Conservation (phyloP, 2,888 invertebrate species). For the Odontocolon sp. region DNA sequence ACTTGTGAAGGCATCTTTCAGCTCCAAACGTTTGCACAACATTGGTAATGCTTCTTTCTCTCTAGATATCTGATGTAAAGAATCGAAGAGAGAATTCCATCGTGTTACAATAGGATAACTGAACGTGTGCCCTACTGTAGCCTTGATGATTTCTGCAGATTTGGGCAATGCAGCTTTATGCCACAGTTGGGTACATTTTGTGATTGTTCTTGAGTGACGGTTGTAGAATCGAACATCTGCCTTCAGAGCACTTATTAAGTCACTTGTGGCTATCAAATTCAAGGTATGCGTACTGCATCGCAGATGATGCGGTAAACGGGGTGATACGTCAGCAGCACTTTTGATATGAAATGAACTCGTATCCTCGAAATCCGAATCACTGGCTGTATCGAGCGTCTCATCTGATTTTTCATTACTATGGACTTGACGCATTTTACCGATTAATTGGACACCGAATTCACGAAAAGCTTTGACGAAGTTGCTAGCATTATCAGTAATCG, state of each 20-base stretch:
- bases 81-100: constrained; percentile 44
- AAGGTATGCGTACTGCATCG: constrained; percentile 41
- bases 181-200: constrained; percentile 35
- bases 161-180: constrained; percentile 30
- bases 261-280: constrained; percentile 27
- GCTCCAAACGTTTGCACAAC: constrained; percentile 18
- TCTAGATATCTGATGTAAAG: constrained; percentile 1
- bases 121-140: constrained; percentile 23
- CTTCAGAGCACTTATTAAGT: constrained; percentile 24
- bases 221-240: not conserved
- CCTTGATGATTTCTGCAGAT: constrained; percentile 35
- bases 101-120: constrained; percentile 31
- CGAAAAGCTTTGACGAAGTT: constrained; percentile 38
- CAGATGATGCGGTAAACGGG: constrained; percentile 23
- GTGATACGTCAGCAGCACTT: not conserved
- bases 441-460: constrained; percentile 15
- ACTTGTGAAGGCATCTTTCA: constrained; percentile 21
- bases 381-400: not conserved
- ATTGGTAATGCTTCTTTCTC: constrained; percentile 13
- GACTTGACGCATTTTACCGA: constrained; percentile 6
- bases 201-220: constrained; percentile 17
- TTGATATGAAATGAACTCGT: constrained; percentile 6
- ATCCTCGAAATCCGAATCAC: not conserved
- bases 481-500: constrained; percentile 36
- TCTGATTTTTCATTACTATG: constrained; percentile 9